phyloP scores from a whole-genome alignment of 2,888 invertebrate species.

The Drosophila greeni region DNA sequence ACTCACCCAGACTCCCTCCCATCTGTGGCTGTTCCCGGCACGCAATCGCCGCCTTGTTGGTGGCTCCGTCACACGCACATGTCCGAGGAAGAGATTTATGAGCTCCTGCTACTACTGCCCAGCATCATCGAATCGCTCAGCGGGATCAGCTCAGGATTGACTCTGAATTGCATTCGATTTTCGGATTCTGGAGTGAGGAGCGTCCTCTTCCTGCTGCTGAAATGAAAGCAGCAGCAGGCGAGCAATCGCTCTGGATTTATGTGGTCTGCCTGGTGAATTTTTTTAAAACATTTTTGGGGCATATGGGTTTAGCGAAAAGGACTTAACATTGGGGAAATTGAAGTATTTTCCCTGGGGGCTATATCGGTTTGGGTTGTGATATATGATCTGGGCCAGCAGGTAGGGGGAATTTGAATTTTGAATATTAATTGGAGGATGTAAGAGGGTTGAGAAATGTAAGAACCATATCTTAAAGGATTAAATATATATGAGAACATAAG shows the following conservation, averaged over 20 bases:
- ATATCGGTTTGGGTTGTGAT: conserved; percentile 13
- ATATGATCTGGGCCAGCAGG: conserved; percentile 23
- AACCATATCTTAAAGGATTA: too few species aligned
- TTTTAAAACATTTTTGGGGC: conserved; percentile 22
- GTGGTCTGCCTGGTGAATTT: conserved; percentile 9
- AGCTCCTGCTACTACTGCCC: conserved; percentile 24
- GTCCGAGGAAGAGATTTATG: conserved; percentile 57
- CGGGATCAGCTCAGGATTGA: conserved; percentile 45
- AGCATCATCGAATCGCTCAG: conserved; percentile 59
- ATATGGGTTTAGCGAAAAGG: conserved; percentile 25
- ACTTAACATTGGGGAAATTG: conserved; percentile 20
- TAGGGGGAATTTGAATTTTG: conserved; percentile 9
- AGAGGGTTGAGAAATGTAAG: background rate
- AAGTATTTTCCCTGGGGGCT: conserved; percentile 13
- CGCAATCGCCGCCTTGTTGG: conserved; percentile 31
- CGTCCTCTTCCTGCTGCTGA: conserved; percentile 50
- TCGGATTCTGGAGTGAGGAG: conserved; percentile 12
- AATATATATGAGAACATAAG: too few species aligned
- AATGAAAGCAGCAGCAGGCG: conserved; percentile 66
- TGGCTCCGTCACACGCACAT: conserved; percentile 58
- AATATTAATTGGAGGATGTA: conserved; percentile 7
- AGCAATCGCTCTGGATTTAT: conserved; percentile 62
- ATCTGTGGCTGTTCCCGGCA: conserved; percentile 3
- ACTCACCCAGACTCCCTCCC: conserved; percentile 3
- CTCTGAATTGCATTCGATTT: conserved; percentile 34